phyloP scores from a whole-genome alignment of 2,113 vertebrate genomes.

The Apus apus region DNA sequence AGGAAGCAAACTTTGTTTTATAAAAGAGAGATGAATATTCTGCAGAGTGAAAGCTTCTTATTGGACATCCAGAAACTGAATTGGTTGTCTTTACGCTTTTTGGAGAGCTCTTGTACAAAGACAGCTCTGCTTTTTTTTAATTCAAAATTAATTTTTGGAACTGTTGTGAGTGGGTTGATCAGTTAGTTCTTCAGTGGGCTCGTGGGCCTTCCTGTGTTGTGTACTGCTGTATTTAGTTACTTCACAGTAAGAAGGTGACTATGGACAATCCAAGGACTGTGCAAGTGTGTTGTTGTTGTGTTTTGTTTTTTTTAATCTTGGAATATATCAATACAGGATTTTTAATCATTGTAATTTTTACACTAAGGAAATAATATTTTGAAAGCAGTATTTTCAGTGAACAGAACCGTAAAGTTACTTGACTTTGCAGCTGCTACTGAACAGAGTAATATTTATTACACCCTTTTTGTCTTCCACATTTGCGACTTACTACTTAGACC shows the following conservation, averaged over 20 bases:
- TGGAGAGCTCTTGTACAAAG: neutral
- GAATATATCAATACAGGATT: neutral
- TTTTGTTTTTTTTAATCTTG: neutral
- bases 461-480: neutral
- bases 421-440: neutral
- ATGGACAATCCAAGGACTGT: neutral
- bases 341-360: neutral
- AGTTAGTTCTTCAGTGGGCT: neutral
- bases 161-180: neutral
- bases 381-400: neutral
- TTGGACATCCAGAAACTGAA: neutral
- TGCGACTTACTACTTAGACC: neutral
- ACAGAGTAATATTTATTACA: neutral
- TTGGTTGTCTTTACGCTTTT: neutral
- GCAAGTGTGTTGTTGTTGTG: neutral
- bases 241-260: neutral
- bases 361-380: neutral
- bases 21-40: neutral
- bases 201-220: neutral
- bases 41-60: neutral
- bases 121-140: neutral
- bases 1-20: neutral
- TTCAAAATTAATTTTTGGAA: neutral
- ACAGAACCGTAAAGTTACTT: neutral
- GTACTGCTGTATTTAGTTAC: neutral